phyloP scores from a whole-genome alignment of 2,113 vertebrate species.

The Apodemus sylvaticus region DNA sequence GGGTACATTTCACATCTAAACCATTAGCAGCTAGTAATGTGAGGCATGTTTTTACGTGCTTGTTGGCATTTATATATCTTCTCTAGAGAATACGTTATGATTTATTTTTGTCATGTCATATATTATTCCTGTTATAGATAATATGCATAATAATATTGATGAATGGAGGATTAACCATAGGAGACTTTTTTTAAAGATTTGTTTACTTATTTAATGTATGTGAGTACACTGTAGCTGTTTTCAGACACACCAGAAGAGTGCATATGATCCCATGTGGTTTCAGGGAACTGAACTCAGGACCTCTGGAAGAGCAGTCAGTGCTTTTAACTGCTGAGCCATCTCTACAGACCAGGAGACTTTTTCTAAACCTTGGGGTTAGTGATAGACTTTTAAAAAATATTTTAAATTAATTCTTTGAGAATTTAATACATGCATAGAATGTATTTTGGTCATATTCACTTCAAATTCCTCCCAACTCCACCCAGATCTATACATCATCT shows the following conservation, averaged over 20 bases:
- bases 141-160: not conserved
- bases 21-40: not conserved
- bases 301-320: too few species aligned
- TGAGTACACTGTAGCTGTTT: too few species aligned
- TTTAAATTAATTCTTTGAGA: not conserved
- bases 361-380: not conserved
- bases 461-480: not conserved
- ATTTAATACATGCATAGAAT: not conserved
- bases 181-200: too few species aligned
- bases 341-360: too few species aligned
- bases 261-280: too few species aligned
- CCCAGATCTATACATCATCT: not conserved
- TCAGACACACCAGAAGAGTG: too few species aligned
- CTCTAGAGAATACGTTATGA: not conserved
- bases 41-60: conserved; percentile 16
- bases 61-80: not conserved
- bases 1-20: not conserved
- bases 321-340: too few species aligned
- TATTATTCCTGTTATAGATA: conserved; percentile 13
- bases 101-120: conserved; percentile 38
- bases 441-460: not conserved
- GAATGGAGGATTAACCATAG: not conserved
- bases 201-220: too few species aligned
- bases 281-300: too few species aligned
- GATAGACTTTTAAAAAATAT: not conserved